Base-by-base conservation (phyloP, 2,797 vertebrate genomes). In the Pteropus rufus region DNA sequence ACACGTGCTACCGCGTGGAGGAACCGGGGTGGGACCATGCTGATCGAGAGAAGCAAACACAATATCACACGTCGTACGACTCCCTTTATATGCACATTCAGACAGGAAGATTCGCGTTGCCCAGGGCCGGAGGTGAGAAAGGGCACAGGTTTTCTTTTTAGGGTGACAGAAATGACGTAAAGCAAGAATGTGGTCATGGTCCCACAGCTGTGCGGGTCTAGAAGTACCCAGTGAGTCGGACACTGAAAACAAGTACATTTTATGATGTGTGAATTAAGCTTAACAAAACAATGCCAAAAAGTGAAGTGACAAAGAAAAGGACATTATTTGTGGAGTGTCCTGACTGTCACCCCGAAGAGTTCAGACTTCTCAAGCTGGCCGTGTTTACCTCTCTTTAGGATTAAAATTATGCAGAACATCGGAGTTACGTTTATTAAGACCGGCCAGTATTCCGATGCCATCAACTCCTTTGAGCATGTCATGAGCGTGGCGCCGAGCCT, bases 321-420 rank as follows among this genome's bases (percentile, higher is more conserved):
- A 60, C 64, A 11, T 7, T 79, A 26, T 62, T 41, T 87, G 44
- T 82, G 39, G 11, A 86, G 41, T 24, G 21, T 29, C 23, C 96
- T 89, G 14, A 86, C 73, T 41, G 15, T 23, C 58, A 23, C 60
- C 19, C 21, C 54, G 54, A 82, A 18, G n/a, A 94, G 23, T 87
- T 96, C 4, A 87, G 19, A 58, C 73, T 88, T 95, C 46, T 85
- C 73, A 82, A 72, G 34, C 46, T 86, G 69, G 92, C n/a, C 3
- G 0, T 93, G n/a, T 86, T 79, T 96, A 24, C 97, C 95, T 89
- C 96, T 97, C 56, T 49, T 97, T 97, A 99, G 99, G 98, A 99
- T 99, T 98, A 99, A 99, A 98, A 99, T 99, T 97, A 99, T 99
- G 99, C 99, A 99, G 98, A 99, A 99, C 89, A 99, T 99, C 19